Evolutionary conservation across 2,888 invertebrate species (phyloP), one percentile per base, ranked within the genome.

Genomic region (Andrena hattorfiana): DNA sequence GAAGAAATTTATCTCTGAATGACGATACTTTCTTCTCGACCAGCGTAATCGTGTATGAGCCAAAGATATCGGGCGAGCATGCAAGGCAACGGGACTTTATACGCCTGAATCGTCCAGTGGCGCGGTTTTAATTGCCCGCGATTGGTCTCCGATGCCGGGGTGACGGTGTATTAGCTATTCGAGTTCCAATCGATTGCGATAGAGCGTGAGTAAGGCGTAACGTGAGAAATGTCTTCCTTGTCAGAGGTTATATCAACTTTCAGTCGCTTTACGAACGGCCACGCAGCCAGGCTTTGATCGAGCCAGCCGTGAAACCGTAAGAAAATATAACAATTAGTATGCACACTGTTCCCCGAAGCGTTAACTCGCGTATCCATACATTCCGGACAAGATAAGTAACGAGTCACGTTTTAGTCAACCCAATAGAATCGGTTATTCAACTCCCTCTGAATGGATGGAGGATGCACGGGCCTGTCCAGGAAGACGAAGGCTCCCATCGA

Each of bases 1-100:
- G 77, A 76, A 64, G 85, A 86, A 73, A 79, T 86, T 85, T 83
- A 86, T 79, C 86, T 62, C n/a, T 20, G 32, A 2, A 64, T 62
- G 64, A 51, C 85, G 77, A 77, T 63, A 70, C 69, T 77, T 76
- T 85, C 83, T 85, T 85, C 77, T 73, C 77, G 73, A 68, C 82
- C 73, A 16, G 77, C 75, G 69, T 54, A 63, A 82, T 75, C 82
- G 63, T 48, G 74, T 62, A 59, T 62, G 13, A 49, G 49, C 69
- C 23, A 28, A 60, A 60, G 26, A 49, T 66, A 49, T 48, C 10
- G 51, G 26, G 10, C n/a, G 23, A 54, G 56, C 56, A 5, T 48
- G 56, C 49, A 32, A 48, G 3, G 20, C 79, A 80, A 80, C 78
- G 80, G 79, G 54, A 81, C 72, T 68, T 72, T 28, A 10, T 7